phyloP scores from a whole-genome alignment of 2,888 invertebrate genomes.

The Eristalinus sepulchralis region DNA sequence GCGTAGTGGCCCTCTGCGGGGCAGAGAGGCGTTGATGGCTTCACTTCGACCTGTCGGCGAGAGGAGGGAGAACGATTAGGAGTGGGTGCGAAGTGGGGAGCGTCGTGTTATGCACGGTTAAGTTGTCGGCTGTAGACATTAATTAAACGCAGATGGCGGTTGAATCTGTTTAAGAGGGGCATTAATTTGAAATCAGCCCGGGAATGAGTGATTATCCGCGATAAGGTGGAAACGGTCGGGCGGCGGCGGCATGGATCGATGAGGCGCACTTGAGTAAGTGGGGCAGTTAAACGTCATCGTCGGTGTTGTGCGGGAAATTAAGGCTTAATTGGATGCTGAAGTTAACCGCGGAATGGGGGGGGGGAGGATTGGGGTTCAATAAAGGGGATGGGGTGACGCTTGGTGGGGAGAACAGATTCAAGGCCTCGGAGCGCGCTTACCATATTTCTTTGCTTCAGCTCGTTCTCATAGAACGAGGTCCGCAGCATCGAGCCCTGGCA shows the following conservation, averaged over 20 bases:
- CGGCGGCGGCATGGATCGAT: not conserved
- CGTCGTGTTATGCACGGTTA: not conserved
- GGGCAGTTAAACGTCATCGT: slow-evolving; percentile 2
- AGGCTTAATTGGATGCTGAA: not conserved
- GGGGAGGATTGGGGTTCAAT: not conserved
- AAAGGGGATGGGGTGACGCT: not conserved
- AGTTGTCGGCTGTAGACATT: not conserved
- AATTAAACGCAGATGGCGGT: slow-evolving; percentile 9
- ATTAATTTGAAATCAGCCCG: slow-evolving; percentile 6
- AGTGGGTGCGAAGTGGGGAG: slow-evolving; percentile 57
- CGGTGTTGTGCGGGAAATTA: not conserved
- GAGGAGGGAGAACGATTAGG: not conserved
- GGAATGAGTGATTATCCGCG: slow-evolving; percentile 27
- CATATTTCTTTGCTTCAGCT: slow-evolving; percentile 75
- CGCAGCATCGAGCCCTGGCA: slow-evolving; percentile 71
- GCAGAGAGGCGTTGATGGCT: slow-evolving; percentile 83
- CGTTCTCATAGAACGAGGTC: slow-evolving; percentile 73
- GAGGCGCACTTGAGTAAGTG: not conserved
- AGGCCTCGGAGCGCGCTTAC: slow-evolving; percentile 68
- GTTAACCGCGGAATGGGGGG: not conserved
- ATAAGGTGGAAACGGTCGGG: not conserved
- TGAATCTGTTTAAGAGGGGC: not conserved
- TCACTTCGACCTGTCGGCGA: slow-evolving; percentile 84
- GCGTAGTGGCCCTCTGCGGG: slow-evolving; percentile 86
- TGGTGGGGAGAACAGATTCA: too few species aligned